A percentile compares a stretch with the other conserved stretches of the same genome.
These are phyloP conservation scores for Columbina picui DNA, from an alignment of 2,113 vertebrate genomes.

Conservation along the genomic window DNA sequence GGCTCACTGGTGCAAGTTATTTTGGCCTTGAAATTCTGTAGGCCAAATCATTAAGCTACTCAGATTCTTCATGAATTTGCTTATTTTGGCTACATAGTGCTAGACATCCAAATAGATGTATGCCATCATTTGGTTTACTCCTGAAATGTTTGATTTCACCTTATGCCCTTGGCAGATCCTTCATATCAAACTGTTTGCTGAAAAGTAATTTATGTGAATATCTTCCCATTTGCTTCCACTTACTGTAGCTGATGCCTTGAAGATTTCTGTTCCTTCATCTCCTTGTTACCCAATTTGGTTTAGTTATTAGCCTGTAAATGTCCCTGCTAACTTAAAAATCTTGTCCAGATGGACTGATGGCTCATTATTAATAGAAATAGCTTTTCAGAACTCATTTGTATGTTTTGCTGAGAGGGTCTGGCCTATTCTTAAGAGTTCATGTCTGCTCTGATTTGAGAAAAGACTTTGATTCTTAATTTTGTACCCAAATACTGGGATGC, in stretches of 20 bases:
- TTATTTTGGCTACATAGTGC: background rate
- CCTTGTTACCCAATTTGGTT: background rate
- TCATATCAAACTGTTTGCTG: background rate
- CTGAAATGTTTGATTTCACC: background rate
- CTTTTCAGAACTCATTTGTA: constrained; percentile 12
- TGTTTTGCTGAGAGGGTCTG: constrained; percentile 25
- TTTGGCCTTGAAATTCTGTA: background rate
- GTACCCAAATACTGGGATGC: background rate
- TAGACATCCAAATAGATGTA: background rate
- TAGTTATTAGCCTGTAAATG: constrained; percentile 1
- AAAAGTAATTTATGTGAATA: background rate
- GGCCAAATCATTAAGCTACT: background rate
- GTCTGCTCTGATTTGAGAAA: constrained; percentile 21
- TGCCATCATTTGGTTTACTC: background rate
- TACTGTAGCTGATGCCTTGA: background rate
- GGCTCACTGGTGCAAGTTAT: background rate
- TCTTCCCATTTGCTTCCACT: background rate
- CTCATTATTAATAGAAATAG: constrained; percentile 39
- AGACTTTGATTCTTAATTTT: constrained; percentile 29
- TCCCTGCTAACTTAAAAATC: background rate
- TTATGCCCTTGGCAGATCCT: background rate
- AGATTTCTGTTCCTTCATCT: background rate
- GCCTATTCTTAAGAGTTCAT: background rate
- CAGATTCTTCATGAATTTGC: background rate
- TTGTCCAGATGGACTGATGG: background rate